Percentiles rank a stretch among this genome's conserved stretches.
Conservation (phyloP, 1,140 invertebrate genomes). For the Lineus longissimus region DNA sequence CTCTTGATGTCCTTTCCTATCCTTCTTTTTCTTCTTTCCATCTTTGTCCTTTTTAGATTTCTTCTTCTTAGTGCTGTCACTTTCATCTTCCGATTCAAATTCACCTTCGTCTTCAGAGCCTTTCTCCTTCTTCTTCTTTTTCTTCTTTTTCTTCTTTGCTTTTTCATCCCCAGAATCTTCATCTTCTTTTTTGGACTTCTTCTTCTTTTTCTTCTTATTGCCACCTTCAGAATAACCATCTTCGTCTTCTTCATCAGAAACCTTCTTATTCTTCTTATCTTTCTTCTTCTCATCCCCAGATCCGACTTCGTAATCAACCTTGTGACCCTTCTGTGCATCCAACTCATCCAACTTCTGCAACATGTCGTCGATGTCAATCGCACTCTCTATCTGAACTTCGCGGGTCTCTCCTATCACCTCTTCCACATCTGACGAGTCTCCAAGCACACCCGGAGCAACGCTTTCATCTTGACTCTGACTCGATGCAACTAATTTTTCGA, state of each 20-base stretch:
- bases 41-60: conserved; percentile 7
- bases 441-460: too few relatives aligned
- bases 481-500: too few relatives aligned
- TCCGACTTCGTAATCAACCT: background rate
- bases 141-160: conserved; percentile 8
- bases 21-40: conserved; percentile 9
- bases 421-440: too few relatives aligned
- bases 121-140: conserved; percentile 9
- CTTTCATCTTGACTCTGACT: too few relatives aligned
- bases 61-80: conserved; percentile 5
- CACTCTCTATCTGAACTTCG: too few relatives aligned
- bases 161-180: conserved; percentile 11
- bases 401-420: too few relatives aligned
- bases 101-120: background rate
- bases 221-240: background rate
- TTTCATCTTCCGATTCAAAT: background rate
- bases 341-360: too few relatives aligned
- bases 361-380: too few relatives aligned
- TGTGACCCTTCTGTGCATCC: background rate
- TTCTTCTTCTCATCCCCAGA: conserved; percentile 6
- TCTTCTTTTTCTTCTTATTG: conserved; percentile 1
- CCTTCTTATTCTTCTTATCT: conserved; percentile 7
- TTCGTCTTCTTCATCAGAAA: conserved; percentile 7
- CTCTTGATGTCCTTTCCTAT: conserved; percentile 3
- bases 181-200: conserved; percentile 5